Evolutionary conservation across 2,888 invertebrate species (phyloP).

Genomic region (Napeogenes sylphis): DNA sequence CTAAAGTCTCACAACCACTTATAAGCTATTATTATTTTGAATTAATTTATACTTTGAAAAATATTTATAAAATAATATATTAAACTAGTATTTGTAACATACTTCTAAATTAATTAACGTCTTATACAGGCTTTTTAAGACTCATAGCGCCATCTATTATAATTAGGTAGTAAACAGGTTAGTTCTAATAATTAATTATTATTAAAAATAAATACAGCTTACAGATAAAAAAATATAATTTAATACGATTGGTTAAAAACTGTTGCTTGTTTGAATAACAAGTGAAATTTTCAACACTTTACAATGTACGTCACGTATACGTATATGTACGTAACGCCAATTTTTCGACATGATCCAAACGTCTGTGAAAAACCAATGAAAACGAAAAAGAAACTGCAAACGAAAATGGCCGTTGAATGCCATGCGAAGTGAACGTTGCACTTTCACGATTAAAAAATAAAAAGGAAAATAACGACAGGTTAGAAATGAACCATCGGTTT

Average conservation of each 20-base stretch:
- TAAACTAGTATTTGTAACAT: neutral
- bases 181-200: conserved; percentile 14
- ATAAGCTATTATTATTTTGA: neutral
- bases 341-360: conserved; percentile 64
- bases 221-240: neutral
- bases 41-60: neutral
- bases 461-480: conserved; percentile 57
- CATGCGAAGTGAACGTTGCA: conserved; percentile 72
- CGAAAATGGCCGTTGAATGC: conserved; percentile 69
- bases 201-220: neutral
- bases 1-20: neutral
- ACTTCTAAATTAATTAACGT: neutral
- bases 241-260: conserved; percentile 5
- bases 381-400: conserved; percentile 66
- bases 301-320: conserved; percentile 33
- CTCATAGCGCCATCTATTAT: conserved; percentile 66
- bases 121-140: conserved; percentile 29
- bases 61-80: too few species aligned
- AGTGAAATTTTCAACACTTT: conserved; percentile 29
- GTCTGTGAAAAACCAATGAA: conserved; percentile 66
- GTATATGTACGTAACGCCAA: conserved; percentile 20
- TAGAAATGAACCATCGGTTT: conserved; percentile 65
- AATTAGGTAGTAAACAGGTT: conserved; percentile 44
- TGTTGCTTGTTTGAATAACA: conserved; percentile 15
- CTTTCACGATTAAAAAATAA: conserved; percentile 73